phyloP scores from a whole-genome alignment of 2,888 invertebrate species.

The Ochlodes sylvanus region DNA sequence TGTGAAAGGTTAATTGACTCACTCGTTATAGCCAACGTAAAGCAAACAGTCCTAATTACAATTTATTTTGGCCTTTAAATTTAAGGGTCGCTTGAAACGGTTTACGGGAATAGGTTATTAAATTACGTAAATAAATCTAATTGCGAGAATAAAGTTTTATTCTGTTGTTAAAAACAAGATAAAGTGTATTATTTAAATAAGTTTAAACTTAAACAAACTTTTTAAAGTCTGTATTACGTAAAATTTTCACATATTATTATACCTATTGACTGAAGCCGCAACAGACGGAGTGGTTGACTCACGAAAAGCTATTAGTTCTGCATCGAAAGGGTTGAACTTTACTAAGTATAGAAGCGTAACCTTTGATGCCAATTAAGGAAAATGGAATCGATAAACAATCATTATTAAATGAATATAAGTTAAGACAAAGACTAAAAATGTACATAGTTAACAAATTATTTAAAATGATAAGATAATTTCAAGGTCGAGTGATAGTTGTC shows the following conservation, averaged over 20 bases:
- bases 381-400: background rate
- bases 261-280: background rate
- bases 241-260: background rate
- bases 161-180: background rate
- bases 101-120: background rate
- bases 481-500: too few species aligned
- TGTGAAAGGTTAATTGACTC: slow-evolving; percentile 32
- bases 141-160: background rate
- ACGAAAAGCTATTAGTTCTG: slow-evolving; percentile 5
- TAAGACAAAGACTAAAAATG: too few species aligned
- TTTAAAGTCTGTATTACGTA: slow-evolving; percentile 6
- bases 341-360: background rate
- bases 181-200: background rate
- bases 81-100: slow-evolving; percentile 8
- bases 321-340: slow-evolving; percentile 18
- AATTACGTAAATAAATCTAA: background rate
- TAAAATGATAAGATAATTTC: too few species aligned
- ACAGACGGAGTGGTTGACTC: slow-evolving; percentile 14
- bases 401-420: background rate
- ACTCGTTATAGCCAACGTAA: slow-evolving; percentile 19
- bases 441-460: too few species aligned
- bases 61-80: slow-evolving; percentile 12
- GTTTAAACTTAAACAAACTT: background rate
- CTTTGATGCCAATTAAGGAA: slow-evolving; percentile 6
- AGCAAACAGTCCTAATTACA: slow-evolving; percentile 21